Conservation (phyloP, 2,113 vertebrate species). For the Podarcis muralis region DNA sequence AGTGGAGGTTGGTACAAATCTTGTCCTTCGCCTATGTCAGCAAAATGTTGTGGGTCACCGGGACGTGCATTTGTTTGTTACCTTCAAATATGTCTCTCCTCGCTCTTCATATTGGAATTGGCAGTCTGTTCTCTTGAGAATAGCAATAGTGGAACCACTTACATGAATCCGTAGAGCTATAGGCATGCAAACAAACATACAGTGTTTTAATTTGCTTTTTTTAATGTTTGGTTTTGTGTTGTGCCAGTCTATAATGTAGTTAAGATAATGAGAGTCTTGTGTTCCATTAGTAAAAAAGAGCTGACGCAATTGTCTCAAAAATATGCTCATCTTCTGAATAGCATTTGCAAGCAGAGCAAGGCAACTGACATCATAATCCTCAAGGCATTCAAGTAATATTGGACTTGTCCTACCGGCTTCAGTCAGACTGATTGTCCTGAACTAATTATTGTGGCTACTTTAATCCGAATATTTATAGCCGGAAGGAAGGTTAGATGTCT, state of each 20-base stretch:
- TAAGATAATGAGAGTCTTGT: background rate
- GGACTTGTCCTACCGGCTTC: background rate
- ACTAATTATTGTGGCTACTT: background rate
- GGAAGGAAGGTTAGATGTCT: background rate
- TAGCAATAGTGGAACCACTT: conserved; percentile 89
- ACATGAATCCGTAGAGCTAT: conserved; percentile 89
- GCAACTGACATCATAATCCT: background rate
- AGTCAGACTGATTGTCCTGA: background rate
- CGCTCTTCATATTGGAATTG: conserved; percentile 88
- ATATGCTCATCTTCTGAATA: background rate
- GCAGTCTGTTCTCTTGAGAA: conserved; percentile 91
- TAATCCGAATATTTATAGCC: background rate
- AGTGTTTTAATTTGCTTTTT: background rate
- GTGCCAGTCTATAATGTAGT: background rate
- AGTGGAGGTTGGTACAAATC: no score
- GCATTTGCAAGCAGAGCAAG: background rate
- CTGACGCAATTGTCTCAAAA: background rate
- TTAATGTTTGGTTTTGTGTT: background rate
- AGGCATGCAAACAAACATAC: conserved; percentile 27
- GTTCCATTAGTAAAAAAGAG: background rate
- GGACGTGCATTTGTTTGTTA: conserved; percentile 47
- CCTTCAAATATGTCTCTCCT: conserved; percentile 96
- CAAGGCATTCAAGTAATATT: background rate
- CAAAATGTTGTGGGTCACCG: background rate
- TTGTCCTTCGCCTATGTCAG: no score